These are phyloP conservation scores for Drosophila melanosoma DNA, from an alignment of 2,888 invertebrate genomes.

Conservation along the genomic window DNA sequence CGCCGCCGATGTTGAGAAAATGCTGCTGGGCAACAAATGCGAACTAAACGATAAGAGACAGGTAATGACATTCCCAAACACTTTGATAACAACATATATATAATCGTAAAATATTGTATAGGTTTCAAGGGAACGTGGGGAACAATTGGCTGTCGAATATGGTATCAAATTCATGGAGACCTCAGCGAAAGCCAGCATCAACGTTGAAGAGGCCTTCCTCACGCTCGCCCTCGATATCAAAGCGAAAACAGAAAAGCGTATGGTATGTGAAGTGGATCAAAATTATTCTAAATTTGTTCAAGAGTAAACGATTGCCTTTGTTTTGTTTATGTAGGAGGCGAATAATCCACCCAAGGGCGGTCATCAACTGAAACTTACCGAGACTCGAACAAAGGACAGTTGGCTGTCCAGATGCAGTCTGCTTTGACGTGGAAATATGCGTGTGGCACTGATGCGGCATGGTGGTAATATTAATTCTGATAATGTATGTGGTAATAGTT, in stretches of 20 bases:
- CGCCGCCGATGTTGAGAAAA: slow-evolving; percentile 99
- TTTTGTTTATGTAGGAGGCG: slow-evolving; percentile 88
- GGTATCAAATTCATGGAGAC: slow-evolving; percentile 99
- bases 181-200: slow-evolving; percentile 98
- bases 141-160: slow-evolving; percentile 98
- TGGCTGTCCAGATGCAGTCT: slow-evolving; percentile 95
- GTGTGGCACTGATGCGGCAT: slow-evolving; percentile 73
- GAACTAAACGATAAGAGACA: slow-evolving; percentile 98
- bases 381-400: slow-evolving; percentile 92
- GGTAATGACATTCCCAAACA: slow-evolving; percentile 84
- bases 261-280: slow-evolving; percentile 87
- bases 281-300: too few species aligned
- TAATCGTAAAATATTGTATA: slow-evolving; percentile 70
- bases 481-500: slow-evolving; percentile 82
- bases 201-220: slow-evolving; percentile 99
- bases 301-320: slow-evolving; percentile 3
- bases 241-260: slow-evolving; percentile 98
- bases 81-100: background rate
- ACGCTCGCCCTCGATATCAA: slow-evolving; percentile 99
- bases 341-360: slow-evolving; percentile 95
- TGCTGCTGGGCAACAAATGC: slow-evolving; percentile 99
- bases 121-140: slow-evolving; percentile 98
- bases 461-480: slow-evolving; percentile 73
- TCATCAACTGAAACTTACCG: slow-evolving; percentile 91
- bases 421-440: slow-evolving; percentile 90